phyloP scores from a whole-genome alignment of 2,888 invertebrate genomes.

The Polia nebulosa region DNA sequence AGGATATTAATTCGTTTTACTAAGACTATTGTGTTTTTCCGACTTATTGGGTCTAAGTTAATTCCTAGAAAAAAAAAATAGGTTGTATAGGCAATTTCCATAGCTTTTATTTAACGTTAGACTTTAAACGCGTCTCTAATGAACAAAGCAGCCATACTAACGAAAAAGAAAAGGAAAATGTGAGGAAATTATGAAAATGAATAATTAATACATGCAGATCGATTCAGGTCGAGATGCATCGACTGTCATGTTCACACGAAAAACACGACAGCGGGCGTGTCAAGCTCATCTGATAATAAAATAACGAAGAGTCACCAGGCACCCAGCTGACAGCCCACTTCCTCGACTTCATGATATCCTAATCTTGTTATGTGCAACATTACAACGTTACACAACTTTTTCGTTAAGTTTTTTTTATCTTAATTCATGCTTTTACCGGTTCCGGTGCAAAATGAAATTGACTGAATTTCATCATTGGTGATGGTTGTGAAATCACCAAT shows the following conservation, averaged over 20 bases:
- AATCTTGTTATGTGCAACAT: conserved; percentile 54
- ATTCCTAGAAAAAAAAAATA: too few relatives aligned
- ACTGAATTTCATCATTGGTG: background rate
- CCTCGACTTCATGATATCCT: conserved; percentile 69
- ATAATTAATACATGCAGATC: conserved; percentile 51
- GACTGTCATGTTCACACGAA: conserved; percentile 63
- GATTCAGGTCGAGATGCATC: conserved; percentile 52
- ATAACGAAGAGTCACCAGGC: conserved; percentile 50
- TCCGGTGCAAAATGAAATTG: conserved; percentile 19
- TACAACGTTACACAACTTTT: conserved; percentile 41
- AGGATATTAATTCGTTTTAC: too few relatives aligned
- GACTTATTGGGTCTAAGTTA: too few relatives aligned
- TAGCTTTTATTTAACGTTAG: background rate
- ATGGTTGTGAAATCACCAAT: background rate
- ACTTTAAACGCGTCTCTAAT: background rate
- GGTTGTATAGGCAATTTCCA: too few relatives aligned
- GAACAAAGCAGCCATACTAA: background rate
- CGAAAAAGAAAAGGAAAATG: background rate
- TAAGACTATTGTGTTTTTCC: too few relatives aligned
- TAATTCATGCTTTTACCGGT: conserved; percentile 8
- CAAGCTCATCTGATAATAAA: conserved; percentile 58
- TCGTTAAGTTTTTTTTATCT: conserved; percentile 31
- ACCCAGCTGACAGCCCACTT: conserved; percentile 65
- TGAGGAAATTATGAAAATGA: conserved; percentile 38
- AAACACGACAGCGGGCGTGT: conserved; percentile 53